Percentiles rank a stretch among this genome's conserved stretches.
Evolutionary conservation across 2,888 invertebrate species (phyloP).

Genomic region (Cerastis rubricosa): DNA sequence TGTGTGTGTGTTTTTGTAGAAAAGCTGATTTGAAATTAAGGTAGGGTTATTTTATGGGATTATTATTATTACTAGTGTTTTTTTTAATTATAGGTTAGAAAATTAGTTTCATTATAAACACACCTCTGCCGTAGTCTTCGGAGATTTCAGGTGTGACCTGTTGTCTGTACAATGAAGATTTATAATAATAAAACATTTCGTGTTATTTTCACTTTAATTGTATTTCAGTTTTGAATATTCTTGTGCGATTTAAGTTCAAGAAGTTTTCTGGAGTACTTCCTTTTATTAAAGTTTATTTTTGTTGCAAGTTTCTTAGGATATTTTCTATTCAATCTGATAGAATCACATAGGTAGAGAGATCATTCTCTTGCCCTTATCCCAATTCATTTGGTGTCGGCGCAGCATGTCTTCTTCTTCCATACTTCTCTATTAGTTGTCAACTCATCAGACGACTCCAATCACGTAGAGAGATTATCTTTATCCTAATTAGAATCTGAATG

Average conservation of each 20-base stretch:
- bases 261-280: not conserved
- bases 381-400: too few relatives aligned
- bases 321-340: not conserved
- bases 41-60: constrained; percentile 12
- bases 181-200: not conserved
- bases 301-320: not conserved
- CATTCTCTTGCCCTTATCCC: too few relatives aligned
- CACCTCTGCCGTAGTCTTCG: not conserved
- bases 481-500: not conserved
- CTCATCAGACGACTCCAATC: too few relatives aligned
- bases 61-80: not conserved
- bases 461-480: not conserved
- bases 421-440: too few relatives aligned
- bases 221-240: not conserved
- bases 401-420: too few relatives aligned
- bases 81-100: not conserved
- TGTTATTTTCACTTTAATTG: not conserved
- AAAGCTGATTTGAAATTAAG: not conserved
- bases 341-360: not conserved
- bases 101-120: not conserved
- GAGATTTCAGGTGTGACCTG: not conserved
- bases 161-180: not conserved
- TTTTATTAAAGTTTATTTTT: not conserved
- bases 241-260: not conserved
- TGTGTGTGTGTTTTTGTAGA: not conserved